Evolutionary conservation across 2,888 invertebrate genomes (phyloP).

Genomic region (Himalopsyche tibetana): DNA sequence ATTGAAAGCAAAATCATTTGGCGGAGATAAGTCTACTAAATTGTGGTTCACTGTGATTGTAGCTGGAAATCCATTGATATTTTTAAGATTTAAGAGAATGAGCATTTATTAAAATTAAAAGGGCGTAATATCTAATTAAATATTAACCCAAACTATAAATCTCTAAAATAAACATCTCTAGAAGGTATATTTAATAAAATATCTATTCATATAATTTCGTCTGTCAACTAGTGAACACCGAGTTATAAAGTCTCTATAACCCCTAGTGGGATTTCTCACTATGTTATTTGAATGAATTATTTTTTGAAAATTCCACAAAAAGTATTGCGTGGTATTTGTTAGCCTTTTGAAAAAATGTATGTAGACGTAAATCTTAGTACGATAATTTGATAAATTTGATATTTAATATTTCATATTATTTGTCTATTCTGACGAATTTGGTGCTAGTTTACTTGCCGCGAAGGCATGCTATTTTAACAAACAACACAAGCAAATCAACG

Average conservation of each 20-base stretch:
- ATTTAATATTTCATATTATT: constrained; percentile 56
- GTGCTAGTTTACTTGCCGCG: constrained; percentile 33
- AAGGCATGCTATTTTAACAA: constrained; percentile 34
- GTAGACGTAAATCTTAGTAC: constrained; percentile 36
- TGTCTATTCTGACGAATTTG: constrained; percentile 53
- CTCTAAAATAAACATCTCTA: constrained; percentile 63
- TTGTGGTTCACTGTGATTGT: background rate
- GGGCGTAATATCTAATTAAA: constrained; percentile 38
- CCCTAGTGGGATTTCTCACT: constrained; percentile 65
- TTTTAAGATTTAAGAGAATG: background rate
- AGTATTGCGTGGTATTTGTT: constrained; percentile 34
- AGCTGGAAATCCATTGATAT: background rate
- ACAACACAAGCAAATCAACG: background rate
- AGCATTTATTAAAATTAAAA: constrained; percentile 38
- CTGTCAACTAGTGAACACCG: constrained; percentile 65
- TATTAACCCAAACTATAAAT: constrained; percentile 53
- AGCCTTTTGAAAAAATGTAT: constrained; percentile 52
- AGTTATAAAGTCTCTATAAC: constrained; percentile 63
- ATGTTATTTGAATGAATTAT: constrained; percentile 58
- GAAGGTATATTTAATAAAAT: constrained; percentile 61
- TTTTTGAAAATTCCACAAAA: constrained; percentile 53
- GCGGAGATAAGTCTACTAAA: background rate
- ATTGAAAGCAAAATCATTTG: no score
- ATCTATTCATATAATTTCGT: constrained; percentile 61
- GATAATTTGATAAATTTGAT: constrained; percentile 55